These are phyloP conservation scores for Mungos mungo DNA, from an alignment of 2,113 vertebrate species.

Conservation along the genomic window DNA sequence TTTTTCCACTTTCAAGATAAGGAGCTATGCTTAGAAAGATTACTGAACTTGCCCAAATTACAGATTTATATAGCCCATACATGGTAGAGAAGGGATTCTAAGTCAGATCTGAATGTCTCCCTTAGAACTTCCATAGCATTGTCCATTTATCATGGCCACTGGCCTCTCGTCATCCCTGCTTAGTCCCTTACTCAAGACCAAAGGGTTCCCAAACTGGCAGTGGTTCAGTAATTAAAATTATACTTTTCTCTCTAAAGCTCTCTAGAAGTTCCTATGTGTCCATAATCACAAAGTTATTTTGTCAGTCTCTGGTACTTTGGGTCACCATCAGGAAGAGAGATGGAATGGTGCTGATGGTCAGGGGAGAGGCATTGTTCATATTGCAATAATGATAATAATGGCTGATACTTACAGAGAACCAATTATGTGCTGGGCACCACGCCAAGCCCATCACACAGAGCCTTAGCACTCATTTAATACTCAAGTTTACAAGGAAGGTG, in stretches of 20 bases:
- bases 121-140: fast-evolving
- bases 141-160: fast-evolving
- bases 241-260: neutral
- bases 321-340: neutral
- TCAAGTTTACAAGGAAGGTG: neutral
- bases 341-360: too few relatives aligned
- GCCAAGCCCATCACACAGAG: neutral
- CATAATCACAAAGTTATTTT: neutral
- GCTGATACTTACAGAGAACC: neutral
- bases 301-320: neutral
- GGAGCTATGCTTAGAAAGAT: neutral
- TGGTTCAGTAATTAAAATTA: neutral
- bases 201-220: neutral
- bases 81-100: neutral
- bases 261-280: neutral
- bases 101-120: neutral
- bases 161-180: neutral
- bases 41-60: neutral
- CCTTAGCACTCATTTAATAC: neutral
- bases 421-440: neutral
- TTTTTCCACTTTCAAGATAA: conserved; percentile 20
- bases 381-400: neutral
- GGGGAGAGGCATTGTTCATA: neutral
- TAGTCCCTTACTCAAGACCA: neutral
- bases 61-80: neutral